Evolutionary conservation across 2,113 vertebrate genomes (phyloP), one percentile per base, ranked within the genome.

Genomic region (Tyrannus savana): DNA sequence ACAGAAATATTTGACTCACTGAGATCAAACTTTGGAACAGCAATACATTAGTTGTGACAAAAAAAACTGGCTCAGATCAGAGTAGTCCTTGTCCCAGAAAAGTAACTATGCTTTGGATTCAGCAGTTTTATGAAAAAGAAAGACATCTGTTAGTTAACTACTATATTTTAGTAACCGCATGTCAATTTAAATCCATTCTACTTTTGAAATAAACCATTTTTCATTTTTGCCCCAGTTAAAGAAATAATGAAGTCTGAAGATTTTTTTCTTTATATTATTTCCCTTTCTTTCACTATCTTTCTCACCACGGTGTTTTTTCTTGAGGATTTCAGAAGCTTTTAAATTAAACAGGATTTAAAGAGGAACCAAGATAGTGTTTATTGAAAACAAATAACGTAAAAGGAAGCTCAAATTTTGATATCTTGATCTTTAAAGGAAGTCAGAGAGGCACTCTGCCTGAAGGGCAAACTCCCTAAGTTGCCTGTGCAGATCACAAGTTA

Each of bases 391-490:
- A 46, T 23, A 37, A 58, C 3, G 9, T 37, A 46, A 18, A 81
- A 71, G 62, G 27, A 71, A 64, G n/a, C 7, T 85, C 31, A 53
- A 37, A 62, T 58, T 74, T 87, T 74, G 22, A 7, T 30, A 13
- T 75, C 13, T 78, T 30, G 30, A 35, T 75, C 69, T 73, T 73
- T 62, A 67, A 91, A 50, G 23, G 33, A 62, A 49, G 18, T 13
- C 24, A 21, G n/a, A 75, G 27, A 21, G 5, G 22, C 4, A 37
- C 19, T 58, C 18, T 82, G 15, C 10, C 50, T 50, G 42, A 53
- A 71, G 14, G 64, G 14, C 30, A 39, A 0, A 0, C 9, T 76
- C 13, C 12, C 14, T 13, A 35, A 53, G 14, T 3, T 22, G 14
- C 14, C 37, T 60, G 15, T 22, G 30, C 14, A 64, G 50, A 50